Conservation (phyloP, 2,888 invertebrate genomes). For the Rapana venosa region DNA sequence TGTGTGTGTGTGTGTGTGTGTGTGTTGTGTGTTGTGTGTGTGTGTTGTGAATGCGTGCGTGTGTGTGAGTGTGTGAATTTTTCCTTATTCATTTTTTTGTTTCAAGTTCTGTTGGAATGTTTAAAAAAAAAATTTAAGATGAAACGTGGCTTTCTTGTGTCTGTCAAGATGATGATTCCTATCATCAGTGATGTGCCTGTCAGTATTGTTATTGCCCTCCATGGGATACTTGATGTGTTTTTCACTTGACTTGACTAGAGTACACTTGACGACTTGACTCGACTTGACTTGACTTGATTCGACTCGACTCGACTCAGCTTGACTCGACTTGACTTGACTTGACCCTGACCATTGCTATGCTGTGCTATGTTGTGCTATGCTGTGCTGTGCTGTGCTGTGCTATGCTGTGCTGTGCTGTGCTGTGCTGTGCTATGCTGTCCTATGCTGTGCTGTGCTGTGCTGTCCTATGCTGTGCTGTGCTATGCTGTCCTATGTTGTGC, state of each 20-base stretch:
- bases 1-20: too few relatives aligned
- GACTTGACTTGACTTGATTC: neutral
- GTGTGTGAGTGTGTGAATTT: too few relatives aligned
- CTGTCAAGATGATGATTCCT: neutral
- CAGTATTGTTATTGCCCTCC: neutral
- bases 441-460: too few relatives aligned
- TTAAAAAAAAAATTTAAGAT: neutral
- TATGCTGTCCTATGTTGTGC: too few relatives aligned
- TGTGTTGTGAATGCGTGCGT: too few relatives aligned
- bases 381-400: neutral
- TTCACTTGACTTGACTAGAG: neutral
- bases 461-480: too few relatives aligned
- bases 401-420: too few relatives aligned
- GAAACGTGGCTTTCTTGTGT: neutral
- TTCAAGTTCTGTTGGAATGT: neutral
- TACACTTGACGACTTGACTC: neutral
- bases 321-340: neutral
- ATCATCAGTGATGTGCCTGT: too few relatives aligned
- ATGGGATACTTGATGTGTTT: neutral
- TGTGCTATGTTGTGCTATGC: neutral
- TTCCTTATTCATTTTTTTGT: neutral
- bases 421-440: too few relatives aligned
- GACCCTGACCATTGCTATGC: neutral
- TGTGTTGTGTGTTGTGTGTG: too few relatives aligned
- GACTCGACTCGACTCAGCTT: neutral